phyloP scores from a whole-genome alignment of 2,888 invertebrate genomes.

The Crocallis elinguaria region DNA sequence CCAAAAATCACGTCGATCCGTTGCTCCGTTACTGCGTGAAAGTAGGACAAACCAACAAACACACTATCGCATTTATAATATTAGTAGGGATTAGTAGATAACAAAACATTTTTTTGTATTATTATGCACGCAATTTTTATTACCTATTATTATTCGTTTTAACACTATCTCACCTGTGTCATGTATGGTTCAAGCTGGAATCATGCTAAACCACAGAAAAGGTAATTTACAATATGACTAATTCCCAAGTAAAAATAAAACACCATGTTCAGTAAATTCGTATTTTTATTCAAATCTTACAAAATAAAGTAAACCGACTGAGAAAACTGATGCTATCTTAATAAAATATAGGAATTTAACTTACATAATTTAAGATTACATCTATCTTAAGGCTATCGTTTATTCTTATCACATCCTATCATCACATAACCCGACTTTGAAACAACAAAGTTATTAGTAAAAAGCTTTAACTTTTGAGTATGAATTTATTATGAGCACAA shows the following conservation, averaged over 20 bases:
- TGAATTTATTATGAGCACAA: not conserved
- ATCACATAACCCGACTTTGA: constrained; percentile 54
- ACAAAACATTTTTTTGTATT: too few species aligned
- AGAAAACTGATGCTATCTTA: constrained; percentile 61
- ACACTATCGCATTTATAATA: too few species aligned
- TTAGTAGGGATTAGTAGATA: too few species aligned
- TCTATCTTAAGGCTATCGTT: constrained; percentile 51
- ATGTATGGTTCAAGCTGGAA: too few species aligned
- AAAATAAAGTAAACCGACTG: constrained; percentile 59
- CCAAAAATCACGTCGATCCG: too few species aligned
- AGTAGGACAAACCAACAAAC: too few species aligned
- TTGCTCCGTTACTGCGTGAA: too few species aligned
- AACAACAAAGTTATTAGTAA: not conserved
- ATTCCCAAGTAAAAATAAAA: constrained; percentile 16
- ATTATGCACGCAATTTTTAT: too few species aligned
- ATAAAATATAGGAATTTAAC: constrained; percentile 81
- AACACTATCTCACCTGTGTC: too few species aligned
- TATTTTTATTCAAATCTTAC: constrained; percentile 64
- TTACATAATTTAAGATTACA: constrained; percentile 55
- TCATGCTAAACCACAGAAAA: too few species aligned
- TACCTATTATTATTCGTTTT: too few species aligned
- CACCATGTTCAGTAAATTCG: constrained; percentile 15
- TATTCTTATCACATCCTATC: constrained; percentile 78
- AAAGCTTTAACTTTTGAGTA: too few species aligned
- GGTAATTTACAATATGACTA: not conserved